Percentiles rank a stretch among this genome's conserved stretches.
Conservation (phyloP, 1,140 invertebrate genomes). For the Meloidogyne floridensis region DNA sequence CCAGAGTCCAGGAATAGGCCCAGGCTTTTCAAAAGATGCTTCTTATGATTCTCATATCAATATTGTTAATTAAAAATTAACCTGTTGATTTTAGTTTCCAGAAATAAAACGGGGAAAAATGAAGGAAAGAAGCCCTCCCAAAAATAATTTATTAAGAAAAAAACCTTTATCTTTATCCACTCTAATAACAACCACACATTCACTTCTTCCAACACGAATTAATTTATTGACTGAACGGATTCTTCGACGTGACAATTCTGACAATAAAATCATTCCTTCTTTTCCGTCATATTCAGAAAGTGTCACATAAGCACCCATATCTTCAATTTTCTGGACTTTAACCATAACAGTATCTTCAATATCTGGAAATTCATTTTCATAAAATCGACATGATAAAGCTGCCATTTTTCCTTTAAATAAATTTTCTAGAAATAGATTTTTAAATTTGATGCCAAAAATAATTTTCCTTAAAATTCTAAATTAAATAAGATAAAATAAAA, state of each 20-base stretch:
- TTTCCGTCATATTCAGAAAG: slow-evolving; percentile 97
- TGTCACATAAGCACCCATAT: slow-evolving; percentile 96
- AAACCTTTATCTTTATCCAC: slow-evolving; percentile 98
- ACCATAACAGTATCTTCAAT: slow-evolving; percentile 99
- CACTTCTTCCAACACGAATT: slow-evolving; percentile 94
- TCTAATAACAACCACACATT: slow-evolving; percentile 97
- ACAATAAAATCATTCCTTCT: slow-evolving; percentile 73
- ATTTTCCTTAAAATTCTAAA: too few species aligned
- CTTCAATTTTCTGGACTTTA: slow-evolving; percentile 93
- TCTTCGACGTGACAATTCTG: slow-evolving; percentile 93
- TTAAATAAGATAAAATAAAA: too few species aligned
- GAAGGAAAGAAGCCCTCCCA: too few species aligned
- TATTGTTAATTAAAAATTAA: too few species aligned
- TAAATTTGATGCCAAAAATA: too few species aligned
- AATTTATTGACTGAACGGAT: slow-evolving; percentile 99
- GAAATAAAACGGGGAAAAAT: too few species aligned
- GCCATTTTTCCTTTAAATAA: not conserved
- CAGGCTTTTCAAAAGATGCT: too few species aligned
- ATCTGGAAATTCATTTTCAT: slow-evolving; percentile 94
- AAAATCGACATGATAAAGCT: slow-evolving; percentile 92
- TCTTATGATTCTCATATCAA: too few species aligned
- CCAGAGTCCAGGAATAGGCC: too few species aligned
- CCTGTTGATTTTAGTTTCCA: too few species aligned
- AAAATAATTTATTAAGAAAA: slow-evolving; percentile 29
- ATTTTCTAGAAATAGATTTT: not conserved